phyloP scores from a whole-genome alignment of 2,113 vertebrate genomes.

The Microcebus murinus region DNA sequence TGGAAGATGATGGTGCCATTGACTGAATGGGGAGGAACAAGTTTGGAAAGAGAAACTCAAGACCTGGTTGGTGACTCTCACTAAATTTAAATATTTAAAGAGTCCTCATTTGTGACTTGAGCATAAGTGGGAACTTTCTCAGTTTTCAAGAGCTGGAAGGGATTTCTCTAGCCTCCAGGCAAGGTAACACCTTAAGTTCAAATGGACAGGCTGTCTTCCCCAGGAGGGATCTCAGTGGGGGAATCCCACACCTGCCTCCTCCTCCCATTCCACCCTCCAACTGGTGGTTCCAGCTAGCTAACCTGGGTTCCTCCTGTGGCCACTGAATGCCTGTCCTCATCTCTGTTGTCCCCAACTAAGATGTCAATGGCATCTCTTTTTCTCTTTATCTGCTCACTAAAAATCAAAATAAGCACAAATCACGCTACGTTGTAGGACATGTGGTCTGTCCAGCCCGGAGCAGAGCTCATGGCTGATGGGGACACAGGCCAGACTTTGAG shows the following conservation, averaged over 20 bases:
- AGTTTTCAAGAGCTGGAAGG: neutral
- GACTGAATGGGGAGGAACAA: neutral
- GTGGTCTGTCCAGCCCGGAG: neutral
- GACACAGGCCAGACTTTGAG: neutral
- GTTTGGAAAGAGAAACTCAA: conserved; percentile 3
- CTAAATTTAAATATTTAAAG: neutral
- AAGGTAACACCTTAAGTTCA: neutral
- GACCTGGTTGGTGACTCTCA: neutral
- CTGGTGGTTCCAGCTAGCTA: too few species aligned
- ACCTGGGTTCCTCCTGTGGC: neutral
- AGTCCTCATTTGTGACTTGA: neutral
- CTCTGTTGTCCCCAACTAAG: neutral
- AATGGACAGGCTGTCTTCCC: neutral
- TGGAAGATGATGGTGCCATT: neutral
- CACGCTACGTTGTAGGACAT: neutral
- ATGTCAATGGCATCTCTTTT: neutral
- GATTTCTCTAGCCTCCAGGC: neutral
- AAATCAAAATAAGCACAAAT: neutral
- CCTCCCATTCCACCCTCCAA: neutral
- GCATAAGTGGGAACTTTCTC: neutral
- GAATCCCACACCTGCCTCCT: neutral
- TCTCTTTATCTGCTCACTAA: neutral
- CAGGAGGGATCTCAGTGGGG: neutral
- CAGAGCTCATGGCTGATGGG: neutral
- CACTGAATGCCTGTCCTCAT: neutral